Conservation (phyloP, 2,797 vertebrate genomes). For the Phyllotis vaccarum region DNA sequence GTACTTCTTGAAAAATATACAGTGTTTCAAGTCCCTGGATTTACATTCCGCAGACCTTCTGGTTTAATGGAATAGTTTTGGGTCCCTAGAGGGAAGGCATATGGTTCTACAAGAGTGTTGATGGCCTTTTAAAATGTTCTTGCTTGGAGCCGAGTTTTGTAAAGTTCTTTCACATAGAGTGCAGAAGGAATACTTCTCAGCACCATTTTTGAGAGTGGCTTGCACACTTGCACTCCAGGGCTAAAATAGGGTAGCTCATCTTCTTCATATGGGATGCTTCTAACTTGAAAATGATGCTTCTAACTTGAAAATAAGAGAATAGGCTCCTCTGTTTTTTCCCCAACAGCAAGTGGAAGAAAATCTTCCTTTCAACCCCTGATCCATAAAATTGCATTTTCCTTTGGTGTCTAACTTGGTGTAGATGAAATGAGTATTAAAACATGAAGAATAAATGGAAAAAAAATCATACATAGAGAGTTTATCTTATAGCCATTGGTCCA, state of each 20-base stretch:
- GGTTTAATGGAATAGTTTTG: constrained; percentile 68
- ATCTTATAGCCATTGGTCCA: neutral
- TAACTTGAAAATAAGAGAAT: neutral
- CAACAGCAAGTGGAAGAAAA: neutral
- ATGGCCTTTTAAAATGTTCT: constrained; percentile 65
- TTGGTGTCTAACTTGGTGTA: neutral
- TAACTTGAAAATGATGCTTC: neutral
- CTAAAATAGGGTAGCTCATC: neutral
- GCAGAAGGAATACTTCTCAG: constrained; percentile 25
- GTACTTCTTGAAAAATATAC: constrained; percentile 83
- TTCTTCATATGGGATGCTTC: neutral
- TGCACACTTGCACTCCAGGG: neutral
- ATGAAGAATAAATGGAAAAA: neutral
- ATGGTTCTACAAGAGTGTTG: constrained; percentile 54
- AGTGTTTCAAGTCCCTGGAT: constrained; percentile 83
- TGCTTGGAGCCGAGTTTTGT: constrained; percentile 25
- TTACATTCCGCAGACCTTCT: constrained; percentile 82
- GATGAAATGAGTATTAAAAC: neutral
- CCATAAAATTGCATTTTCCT: neutral
- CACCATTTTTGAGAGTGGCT: constrained; percentile 19
- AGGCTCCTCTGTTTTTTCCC: no score
- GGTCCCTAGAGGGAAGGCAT: constrained; percentile 37
- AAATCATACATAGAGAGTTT: neutral
- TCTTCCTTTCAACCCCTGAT: constrained; percentile 24
- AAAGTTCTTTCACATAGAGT: constrained; percentile 61